Conservation (phyloP, 2,888 invertebrate genomes). For the Cosmorhoe ocellata region DNA sequence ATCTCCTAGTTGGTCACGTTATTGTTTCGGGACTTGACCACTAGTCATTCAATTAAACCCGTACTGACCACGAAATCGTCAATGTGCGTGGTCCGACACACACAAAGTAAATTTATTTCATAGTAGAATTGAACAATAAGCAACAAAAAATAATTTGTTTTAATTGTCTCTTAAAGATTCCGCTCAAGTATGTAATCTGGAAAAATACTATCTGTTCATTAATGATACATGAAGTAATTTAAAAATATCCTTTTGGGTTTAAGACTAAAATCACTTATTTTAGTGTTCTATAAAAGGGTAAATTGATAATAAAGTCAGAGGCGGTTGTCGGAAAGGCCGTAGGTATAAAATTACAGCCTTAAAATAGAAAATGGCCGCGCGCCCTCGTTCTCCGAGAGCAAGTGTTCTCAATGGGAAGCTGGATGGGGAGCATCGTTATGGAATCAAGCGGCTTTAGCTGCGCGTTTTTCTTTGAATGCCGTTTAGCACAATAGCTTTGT, state of each 20-base stretch:
- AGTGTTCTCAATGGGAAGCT: conserved; percentile 39
- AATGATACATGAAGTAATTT: conserved; percentile 6
- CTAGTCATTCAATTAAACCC: too few relatives aligned
- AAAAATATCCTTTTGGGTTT: conserved; percentile 15
- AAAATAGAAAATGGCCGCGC: conserved; percentile 39
- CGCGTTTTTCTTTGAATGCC: conserved; percentile 36
- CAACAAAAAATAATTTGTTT: too few relatives aligned
- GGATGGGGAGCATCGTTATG: conserved; percentile 37
- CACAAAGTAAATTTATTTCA: too few relatives aligned
- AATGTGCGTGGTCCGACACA: too few relatives aligned
- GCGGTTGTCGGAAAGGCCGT: conserved; percentile 31
- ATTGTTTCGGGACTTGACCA: too few relatives aligned
- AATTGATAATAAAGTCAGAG: conserved; percentile 36
- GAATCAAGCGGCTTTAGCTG: conserved; percentile 33
- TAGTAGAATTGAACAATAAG: too few relatives aligned
- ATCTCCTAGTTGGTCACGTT: too few relatives aligned
- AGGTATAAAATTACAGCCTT: conserved; percentile 37
- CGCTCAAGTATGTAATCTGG: too few relatives aligned
- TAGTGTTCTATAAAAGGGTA: conserved; percentile 27
- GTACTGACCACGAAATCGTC: too few relatives aligned
- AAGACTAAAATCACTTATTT: conserved; percentile 28
- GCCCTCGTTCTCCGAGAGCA: conserved; percentile 35
- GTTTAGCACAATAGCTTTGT: conserved; percentile 31
- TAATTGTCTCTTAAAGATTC: too few relatives aligned
- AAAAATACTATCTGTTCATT: too few relatives aligned